phyloP scores from a whole-genome alignment of 2,888 invertebrate species.

The Pyrrhosoma nymphula region DNA sequence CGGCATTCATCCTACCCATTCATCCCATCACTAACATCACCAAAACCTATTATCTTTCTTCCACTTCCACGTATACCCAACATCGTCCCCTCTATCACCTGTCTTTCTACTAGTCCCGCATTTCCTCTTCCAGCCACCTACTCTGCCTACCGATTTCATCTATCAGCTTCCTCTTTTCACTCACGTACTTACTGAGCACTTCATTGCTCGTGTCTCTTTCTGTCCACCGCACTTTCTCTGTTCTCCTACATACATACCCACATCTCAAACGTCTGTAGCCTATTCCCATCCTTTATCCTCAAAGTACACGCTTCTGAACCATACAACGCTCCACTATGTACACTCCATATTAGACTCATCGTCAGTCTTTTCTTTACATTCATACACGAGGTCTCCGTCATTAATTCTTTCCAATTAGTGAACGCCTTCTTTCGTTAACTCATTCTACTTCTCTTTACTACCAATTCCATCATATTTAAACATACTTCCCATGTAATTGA shows the following conservation, averaged over 20 bases:
- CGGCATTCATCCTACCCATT: too few relatives aligned
- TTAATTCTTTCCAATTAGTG: background rate
- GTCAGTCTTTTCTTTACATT: background rate
- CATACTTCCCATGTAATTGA: background rate
- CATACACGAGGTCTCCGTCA: background rate
- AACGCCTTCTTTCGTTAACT: background rate
- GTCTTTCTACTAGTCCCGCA: too few relatives aligned
- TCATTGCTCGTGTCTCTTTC: background rate
- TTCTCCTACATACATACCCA: background rate
- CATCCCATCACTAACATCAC: background rate
- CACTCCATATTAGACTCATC: background rate
- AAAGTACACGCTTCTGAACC: background rate
- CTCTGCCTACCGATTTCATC: background rate
- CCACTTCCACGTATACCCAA: background rate
- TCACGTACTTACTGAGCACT: background rate
- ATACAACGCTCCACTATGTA: background rate
- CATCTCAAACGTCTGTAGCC: too few relatives aligned
- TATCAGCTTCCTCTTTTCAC: background rate
- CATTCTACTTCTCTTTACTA: background rate
- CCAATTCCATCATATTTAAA: background rate
- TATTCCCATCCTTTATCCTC: background rate
- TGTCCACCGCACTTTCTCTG: background rate
- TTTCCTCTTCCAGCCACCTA: too few relatives aligned
- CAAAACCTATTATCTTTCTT: background rate
- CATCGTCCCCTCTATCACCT: background rate